phyloP scores from a whole-genome alignment of 1,140 invertebrate species.

The Conopomorpha cramerella region DNA sequence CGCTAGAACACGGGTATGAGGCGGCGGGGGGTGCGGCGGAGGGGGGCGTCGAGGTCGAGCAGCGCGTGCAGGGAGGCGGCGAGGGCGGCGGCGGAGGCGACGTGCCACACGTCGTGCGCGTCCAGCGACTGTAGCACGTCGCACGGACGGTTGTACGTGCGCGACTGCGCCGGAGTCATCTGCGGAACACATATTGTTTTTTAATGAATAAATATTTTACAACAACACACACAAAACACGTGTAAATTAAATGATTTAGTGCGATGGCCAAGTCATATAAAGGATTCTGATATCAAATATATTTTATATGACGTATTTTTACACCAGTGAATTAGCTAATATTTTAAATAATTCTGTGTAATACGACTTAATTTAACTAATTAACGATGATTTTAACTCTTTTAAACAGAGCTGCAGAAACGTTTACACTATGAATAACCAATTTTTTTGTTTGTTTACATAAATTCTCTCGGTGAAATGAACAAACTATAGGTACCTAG shows the following conservation, averaged over 20 bases:
- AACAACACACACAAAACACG: neutral
- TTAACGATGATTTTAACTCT: too few relatives aligned
- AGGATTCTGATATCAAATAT: neutral
- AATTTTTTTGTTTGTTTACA: too few relatives aligned
- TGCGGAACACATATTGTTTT: slow-evolving; percentile 24
- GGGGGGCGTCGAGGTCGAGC: slow-evolving; percentile 80
- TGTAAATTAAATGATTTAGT: too few relatives aligned
- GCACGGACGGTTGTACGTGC: slow-evolving; percentile 77
- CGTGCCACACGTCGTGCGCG: slow-evolving; percentile 89
- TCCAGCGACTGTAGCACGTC: slow-evolving; percentile 81
- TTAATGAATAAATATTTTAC: neutral
- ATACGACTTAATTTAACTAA: too few relatives aligned
- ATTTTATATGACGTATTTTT: neutral
- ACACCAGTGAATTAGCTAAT: too few relatives aligned
- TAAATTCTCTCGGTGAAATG: too few relatives aligned
- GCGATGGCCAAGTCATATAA: neutral
- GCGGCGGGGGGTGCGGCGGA: slow-evolving; percentile 66
- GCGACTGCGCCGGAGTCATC: slow-evolving; percentile 78
- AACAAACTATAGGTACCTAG: too few relatives aligned
- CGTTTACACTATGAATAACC: too few relatives aligned
- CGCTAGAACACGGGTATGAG: slow-evolving; percentile 77
- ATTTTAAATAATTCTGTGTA: too few relatives aligned
- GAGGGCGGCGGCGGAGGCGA: slow-evolving; percentile 82
- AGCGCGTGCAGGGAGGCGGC: slow-evolving; percentile 88
- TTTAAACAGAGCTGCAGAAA: too few relatives aligned